Evolutionary conservation across 1,140 invertebrate species (phyloP), one percentile per base, ranked within the genome.

Genomic region (Apis florea): DNA sequence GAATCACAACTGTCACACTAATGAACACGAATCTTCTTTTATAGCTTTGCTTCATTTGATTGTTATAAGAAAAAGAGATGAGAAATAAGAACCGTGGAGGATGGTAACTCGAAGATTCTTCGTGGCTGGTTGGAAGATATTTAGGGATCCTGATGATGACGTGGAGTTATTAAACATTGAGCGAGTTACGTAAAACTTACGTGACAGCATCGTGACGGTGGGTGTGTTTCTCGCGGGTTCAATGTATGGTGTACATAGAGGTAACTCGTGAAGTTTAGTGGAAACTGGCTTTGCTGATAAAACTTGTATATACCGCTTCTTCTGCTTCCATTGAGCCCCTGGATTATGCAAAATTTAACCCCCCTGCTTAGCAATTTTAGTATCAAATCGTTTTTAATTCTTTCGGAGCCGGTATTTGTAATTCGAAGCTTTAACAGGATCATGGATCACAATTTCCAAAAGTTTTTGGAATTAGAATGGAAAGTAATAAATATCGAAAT

Each of bases 81-180:
- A 24, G 31, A 5, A 40, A 40, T 40, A 3, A 71, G 19, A 8
- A 19, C 1, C 10, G 26, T 19, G 21, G 13, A 72, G 11, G 13
- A 21, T 9, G 24, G 51, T 13, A 40, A 10, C 15, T 3, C 31
- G 13, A 24, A 19, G 26, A 13, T 58, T 31, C 47, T 40, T 40
- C 59, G 31, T 21, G 47, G 13, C 17, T 21, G 61, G 0, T 21
- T 54, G 51, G 9, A 51, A 19, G 53, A 68, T 77, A 79, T 70
- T 71, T 59, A 61, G 47, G 58, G 17, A 56, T 2, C 21, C 64
- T 54, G 75, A 12, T 47, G 63, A 58, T 67, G 75, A 68, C 53
- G 51, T 54, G 53, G 12, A n/a, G 9, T 68, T 77, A 58, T 77
- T 68, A 68, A 66, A 77, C 64, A 54, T 54, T 67, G 26, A 67